Conservation (phyloP, 2,888 invertebrate genomes). For the Bimastos eiseni region DNA sequence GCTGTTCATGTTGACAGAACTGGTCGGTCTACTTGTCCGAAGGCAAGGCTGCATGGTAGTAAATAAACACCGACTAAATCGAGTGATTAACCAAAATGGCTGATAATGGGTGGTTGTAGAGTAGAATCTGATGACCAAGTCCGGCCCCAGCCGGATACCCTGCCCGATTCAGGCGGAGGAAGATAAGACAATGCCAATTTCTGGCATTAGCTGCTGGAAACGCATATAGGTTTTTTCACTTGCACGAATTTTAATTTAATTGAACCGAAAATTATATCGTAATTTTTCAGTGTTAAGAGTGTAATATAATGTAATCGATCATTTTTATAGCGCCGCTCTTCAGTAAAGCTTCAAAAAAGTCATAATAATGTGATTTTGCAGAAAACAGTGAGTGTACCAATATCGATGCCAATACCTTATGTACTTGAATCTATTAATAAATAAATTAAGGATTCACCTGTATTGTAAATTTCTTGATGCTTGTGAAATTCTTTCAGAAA, state of each 20-base stretch:
- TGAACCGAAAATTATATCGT: not conserved
- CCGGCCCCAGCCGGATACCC: constrained; percentile 1
- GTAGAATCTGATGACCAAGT: not conserved
- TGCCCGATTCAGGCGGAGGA: not conserved
- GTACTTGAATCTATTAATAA: too few relatives aligned
- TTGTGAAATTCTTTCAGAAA: not conserved
- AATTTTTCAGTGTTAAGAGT: not conserved
- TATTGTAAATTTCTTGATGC: not conserved
- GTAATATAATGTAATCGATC: too few relatives aligned
- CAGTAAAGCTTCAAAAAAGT: too few relatives aligned
- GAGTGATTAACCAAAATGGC: constrained; percentile 2
- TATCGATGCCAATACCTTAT: too few relatives aligned
- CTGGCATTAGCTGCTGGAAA: not conserved
- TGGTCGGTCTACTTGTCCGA: not conserved
- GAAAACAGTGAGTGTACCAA: too few relatives aligned
- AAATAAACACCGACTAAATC: constrained; percentile 13
- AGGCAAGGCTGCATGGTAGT: not conserved
- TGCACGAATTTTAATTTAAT: not conserved
- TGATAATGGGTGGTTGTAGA: not conserved
- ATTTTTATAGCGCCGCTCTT: too few relatives aligned
- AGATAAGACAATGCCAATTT: constrained; percentile 13
- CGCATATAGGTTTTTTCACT: not conserved
- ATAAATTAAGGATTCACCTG: too few relatives aligned
- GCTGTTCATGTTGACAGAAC: not conserved
- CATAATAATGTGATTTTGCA: too few relatives aligned